A percentile compares a stretch with the other conserved stretches of the same genome.
Evolutionary conservation across 2,797 vertebrate species (phyloP).

Genomic region (Sebastes glaucus): DNA sequence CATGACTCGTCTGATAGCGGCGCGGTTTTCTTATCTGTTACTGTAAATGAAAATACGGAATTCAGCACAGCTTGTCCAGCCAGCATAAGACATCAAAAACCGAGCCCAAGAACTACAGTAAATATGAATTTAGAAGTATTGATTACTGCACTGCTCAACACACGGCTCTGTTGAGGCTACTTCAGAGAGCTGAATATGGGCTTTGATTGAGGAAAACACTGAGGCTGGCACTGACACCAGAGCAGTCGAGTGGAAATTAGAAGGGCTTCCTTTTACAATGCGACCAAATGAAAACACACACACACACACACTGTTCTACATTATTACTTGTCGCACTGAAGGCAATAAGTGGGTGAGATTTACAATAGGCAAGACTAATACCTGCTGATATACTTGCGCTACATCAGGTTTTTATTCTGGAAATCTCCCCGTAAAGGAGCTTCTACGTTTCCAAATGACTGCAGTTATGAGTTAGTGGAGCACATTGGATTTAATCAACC

Average conservation of each 20-base stretch:
- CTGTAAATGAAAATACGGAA: conserved; percentile 12
- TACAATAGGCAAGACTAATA: conserved; percentile 42
- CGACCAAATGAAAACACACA: conserved; percentile 28
- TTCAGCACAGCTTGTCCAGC: neutral
- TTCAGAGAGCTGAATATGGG: conserved; percentile 24
- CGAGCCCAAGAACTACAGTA: conserved; percentile 7
- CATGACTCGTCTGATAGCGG: conserved; percentile 32
- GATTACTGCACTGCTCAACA: conserved; percentile 14
- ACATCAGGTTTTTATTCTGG: conserved; percentile 24
- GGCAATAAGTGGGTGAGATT: conserved; percentile 53
- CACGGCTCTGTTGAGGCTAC: conserved; percentile 25
- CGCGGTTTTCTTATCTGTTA: conserved; percentile 8
- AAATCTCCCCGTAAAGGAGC: conserved; percentile 34
- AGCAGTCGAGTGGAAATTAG: conserved; percentile 21
- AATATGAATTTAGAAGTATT: conserved; percentile 38
- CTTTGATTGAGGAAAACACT: conserved; percentile 36
- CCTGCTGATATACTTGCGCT: conserved; percentile 34
- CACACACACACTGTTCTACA: conserved; percentile 13
- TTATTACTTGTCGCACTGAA: conserved; percentile 37
- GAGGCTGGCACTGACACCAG: conserved; percentile 5
- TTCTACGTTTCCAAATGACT: conserved; percentile 28
- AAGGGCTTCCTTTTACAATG: conserved; percentile 12
- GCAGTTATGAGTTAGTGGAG: conserved; percentile 18
- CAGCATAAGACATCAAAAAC: conserved; percentile 6
- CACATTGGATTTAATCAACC: conserved; percentile 51